A percentile compares a stretch with the other conserved stretches of the same genome.
Evolutionary conservation across 2,888 invertebrate genomes (phyloP).

Genomic region (Rhingia campestris): DNA sequence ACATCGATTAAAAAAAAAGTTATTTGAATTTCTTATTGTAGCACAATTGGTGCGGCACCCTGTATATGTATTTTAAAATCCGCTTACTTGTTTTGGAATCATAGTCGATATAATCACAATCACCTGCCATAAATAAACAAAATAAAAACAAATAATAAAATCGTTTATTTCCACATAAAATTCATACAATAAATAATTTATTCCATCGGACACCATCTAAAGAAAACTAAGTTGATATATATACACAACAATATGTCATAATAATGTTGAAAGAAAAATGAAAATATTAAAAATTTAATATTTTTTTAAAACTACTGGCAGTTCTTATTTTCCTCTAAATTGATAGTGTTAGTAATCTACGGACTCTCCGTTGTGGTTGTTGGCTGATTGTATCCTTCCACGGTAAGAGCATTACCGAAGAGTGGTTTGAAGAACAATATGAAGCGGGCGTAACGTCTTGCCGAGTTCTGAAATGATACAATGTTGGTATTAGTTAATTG

Average conservation of each 20-base stretch:
- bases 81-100: no score
- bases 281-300: neutral
- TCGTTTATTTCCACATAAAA: neutral
- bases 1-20: no score
- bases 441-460: conserved; percentile 88
- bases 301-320: conserved; percentile 6
- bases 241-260: conserved; percentile 14
- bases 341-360: neutral
- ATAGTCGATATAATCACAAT: no score
- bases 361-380: conserved; percentile 77
- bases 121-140: neutral
- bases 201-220: conserved; percentile 26
- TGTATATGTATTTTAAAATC: no score
- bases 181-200: conserved; percentile 43
- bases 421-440: conserved; percentile 89
- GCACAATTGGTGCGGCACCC: no score
- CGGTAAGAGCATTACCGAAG: conserved; percentile 88
- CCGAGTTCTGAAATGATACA: conserved; percentile 87
- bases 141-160: neutral
- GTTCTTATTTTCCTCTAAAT: neutral
- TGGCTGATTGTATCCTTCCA: conserved; percentile 86
- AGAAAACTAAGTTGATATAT: neutral
- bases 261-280: neutral
- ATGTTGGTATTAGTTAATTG: neutral
- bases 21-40: no score